These are phyloP conservation scores for Drosophila mauritiana DNA, from an alignment of 1,140 invertebrate genomes.

Conservation along the genomic window DNA sequence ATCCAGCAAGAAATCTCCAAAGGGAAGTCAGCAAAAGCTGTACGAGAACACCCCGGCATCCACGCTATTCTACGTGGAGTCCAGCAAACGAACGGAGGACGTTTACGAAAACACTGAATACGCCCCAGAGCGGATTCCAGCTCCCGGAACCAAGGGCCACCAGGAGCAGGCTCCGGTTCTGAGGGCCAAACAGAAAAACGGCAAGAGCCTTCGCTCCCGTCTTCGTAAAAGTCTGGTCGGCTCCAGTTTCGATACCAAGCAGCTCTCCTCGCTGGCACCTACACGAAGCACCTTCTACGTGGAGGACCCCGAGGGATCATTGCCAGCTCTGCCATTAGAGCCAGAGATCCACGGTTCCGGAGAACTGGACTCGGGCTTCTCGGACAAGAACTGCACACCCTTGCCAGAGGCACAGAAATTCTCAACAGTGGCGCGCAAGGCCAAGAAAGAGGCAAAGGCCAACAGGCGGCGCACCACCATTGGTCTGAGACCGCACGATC, in stretches of 20 bases:
- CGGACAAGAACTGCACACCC: conserved; percentile 69
- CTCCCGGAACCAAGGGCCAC: not conserved
- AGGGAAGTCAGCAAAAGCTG: conserved; percentile 82
- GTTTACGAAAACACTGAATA: conserved; percentile 65
- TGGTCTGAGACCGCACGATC: conserved; percentile 75
- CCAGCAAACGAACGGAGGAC: conserved; percentile 40
- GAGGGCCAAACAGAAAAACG: conserved; percentile 85
- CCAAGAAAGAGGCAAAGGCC: conserved; percentile 68
- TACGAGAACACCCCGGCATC: conserved; percentile 69
- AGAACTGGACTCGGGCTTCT: conserved; percentile 87
- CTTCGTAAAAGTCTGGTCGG: conserved; percentile 85
- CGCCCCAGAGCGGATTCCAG: conserved; percentile 49
- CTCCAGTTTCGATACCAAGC: conserved; percentile 84
- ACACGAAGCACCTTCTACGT: conserved; percentile 88
- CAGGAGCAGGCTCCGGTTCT: conserved; percentile 44
- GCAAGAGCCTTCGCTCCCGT: conserved; percentile 85
- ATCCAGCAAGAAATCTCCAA: conserved; percentile 86
- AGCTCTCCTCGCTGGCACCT: conserved; percentile 58
- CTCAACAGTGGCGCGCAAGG: conserved; percentile 63
- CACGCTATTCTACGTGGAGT: conserved; percentile 74
- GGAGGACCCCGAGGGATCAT: conserved; percentile 85
- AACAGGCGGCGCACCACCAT: conserved; percentile 70
- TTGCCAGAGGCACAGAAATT: conserved; percentile 65
- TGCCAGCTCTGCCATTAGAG: conserved; percentile 5
- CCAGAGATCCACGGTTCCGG: conserved; percentile 79